Base-by-base conservation (phyloP, 2,797 vertebrate species). In the Channa striata region DNA sequence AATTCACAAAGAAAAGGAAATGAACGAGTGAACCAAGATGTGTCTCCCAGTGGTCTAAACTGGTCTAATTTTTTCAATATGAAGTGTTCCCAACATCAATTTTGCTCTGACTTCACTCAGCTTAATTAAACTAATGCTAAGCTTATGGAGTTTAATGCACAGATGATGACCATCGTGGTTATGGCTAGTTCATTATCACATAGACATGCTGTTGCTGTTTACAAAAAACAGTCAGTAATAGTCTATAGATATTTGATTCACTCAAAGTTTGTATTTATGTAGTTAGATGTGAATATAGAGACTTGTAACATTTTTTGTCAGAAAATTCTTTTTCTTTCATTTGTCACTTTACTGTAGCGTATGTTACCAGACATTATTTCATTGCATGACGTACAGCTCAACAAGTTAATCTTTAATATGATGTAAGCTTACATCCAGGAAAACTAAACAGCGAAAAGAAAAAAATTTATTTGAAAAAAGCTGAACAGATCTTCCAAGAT, bases 31-130 rank as follows among this genome's bases (percentile, higher is more conserved):
- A 83, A 84, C 67, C 71, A 77, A 85, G 77, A 89, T 81, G 79
- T 78, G 72, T 76, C 82, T 77, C 74, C 76, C 63, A 78, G 70
- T 78, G 90, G 60, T 77, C 76, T 70, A 89, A 89, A 89, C 77
- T 78, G 73, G 53, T 59, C 47, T 87, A 89, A 89, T 63, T 20
- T 57, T 63, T 87, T 84, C 80, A 83, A 89, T 65, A 72, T 86
- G 84, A 85, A 76, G 68, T 19, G 8, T 73, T 78, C 13, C 13
- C 14, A 34, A 72, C 52, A 62, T 71, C 50, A 44, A 23, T 60
- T 77, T 56, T n/a, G n/a, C n/a, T n/a, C 59, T 40, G 64, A 80
- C 67, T 76, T 83, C 67, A 85, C n/a, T 7, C 47, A 88, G 64
- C 56, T 85, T 70, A 58, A 76, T 84, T 74, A 72, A 80, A 82